Evolutionary conservation across 2,797 vertebrate species (phyloP).

Genomic region (Takifugu ocellatus): DNA sequence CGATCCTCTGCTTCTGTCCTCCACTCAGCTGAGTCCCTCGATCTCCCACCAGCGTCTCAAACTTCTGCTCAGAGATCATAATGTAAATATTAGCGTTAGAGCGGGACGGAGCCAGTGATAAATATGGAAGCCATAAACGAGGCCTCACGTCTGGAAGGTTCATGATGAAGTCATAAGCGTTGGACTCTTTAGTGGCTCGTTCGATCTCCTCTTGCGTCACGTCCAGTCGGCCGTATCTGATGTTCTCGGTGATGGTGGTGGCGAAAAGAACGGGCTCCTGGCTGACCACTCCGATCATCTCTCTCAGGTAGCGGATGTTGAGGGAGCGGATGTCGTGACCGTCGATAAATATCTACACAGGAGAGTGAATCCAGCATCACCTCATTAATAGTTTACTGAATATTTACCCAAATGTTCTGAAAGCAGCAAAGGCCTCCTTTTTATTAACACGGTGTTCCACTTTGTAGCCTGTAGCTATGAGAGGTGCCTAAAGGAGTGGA

Average conservation of each 20-base stretch:
- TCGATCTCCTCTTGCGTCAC: conserved; percentile 87
- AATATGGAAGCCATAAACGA: neutral
- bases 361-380: neutral
- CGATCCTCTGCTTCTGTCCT: conserved; percentile 95
- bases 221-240: conserved; percentile 85
- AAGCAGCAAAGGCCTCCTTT: too few relatives aligned
- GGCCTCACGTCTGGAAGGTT: conserved; percentile 84
- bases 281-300: conserved; percentile 92
- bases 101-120: neutral
- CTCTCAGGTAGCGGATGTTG: conserved; percentile 84
- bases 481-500: too few relatives aligned
- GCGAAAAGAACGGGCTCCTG: conserved; percentile 94
- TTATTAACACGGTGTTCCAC: too few relatives aligned
- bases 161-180: conserved; percentile 95
- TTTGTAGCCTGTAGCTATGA: too few relatives aligned
- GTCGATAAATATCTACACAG: conserved; percentile 69
- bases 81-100: conserved; percentile 6
- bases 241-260: conserved; percentile 91
- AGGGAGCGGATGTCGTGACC: conserved; percentile 85
- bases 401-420: conserved; percentile 32
- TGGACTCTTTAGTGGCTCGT: conserved; percentile 87
- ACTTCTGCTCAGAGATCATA: conserved; percentile 76
- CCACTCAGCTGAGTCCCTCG: conserved; percentile 92
- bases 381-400: too few relatives aligned
- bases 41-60: conserved; percentile 91